A percentile compares a stretch with the other conserved stretches of the same genome.
These are phyloP conservation scores for Anguilla rostrata DNA, from an alignment of 2,113 vertebrate species.

Conservation along the genomic window DNA sequence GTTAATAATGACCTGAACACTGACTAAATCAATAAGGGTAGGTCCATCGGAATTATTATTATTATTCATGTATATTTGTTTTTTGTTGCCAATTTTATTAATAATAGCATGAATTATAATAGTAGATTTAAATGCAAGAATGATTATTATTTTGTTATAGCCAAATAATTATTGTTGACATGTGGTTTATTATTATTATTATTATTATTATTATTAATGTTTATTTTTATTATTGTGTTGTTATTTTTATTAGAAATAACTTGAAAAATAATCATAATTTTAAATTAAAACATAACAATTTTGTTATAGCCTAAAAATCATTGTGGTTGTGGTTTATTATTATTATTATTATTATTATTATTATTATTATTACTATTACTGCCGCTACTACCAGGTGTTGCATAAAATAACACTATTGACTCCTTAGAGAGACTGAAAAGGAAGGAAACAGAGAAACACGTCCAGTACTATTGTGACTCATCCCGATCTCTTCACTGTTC, in stretches of 20 bases:
- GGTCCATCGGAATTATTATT: not conserved
- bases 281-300: no score
- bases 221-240: not conserved
- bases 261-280: no score
- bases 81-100: no score
- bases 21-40: not conserved
- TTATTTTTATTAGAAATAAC: no score
- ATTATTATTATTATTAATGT: not conserved
- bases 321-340: no score
- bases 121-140: no score
- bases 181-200: not conserved
- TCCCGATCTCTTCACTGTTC: slow-evolving; percentile 65
- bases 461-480: slow-evolving; percentile 62
- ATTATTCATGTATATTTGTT: not conserved
- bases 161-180: no score
- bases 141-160: no score
- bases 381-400: not conserved
- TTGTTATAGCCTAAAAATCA: no score
- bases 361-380: not conserved
- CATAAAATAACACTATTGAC: not conserved
- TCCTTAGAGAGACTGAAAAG: not conserved
- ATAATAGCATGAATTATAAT: no score
- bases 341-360: not conserved
- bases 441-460: not conserved
- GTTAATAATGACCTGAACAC: not conserved